Evolutionary conservation across 2,888 invertebrate genomes (phyloP).

Genomic region (Pammene fasciana): DNA sequence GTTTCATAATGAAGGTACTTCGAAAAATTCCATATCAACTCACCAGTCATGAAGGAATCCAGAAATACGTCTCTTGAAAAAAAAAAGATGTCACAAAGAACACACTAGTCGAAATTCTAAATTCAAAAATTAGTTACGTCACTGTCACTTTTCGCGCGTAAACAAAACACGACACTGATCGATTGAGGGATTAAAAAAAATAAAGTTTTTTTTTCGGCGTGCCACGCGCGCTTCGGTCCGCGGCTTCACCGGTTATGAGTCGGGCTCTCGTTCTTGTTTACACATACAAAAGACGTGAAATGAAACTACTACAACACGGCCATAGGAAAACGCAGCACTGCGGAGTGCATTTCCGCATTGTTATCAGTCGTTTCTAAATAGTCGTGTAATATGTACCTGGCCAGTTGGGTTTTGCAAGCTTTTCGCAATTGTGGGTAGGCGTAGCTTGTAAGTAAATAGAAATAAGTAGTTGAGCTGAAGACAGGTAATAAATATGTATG

Average conservation of each 20-base stretch:
- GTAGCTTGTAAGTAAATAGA: conserved; percentile 47
- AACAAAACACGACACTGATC: conserved; percentile 59
- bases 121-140: conserved; percentile 34
- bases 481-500: too few species aligned
- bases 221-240: conserved; percentile 74
- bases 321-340: conserved; percentile 62
- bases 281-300: conserved; percentile 58
- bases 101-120: conserved; percentile 31
- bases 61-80: conserved; percentile 35
- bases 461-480: too few species aligned
- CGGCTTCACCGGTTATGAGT: conserved; percentile 76
- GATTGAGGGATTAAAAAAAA: conserved; percentile 47
- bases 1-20: conserved; percentile 34
- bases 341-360: conserved; percentile 66
- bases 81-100: conserved; percentile 30
- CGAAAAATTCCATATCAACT: conserved; percentile 28
- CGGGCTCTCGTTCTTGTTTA: conserved; percentile 66
- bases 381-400: conserved; percentile 62
- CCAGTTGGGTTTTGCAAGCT: conserved; percentile 52
- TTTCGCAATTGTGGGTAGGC: conserved; percentile 58
- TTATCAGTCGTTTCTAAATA: conserved; percentile 61
- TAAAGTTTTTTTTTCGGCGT: conserved; percentile 58
- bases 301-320: conserved; percentile 57
- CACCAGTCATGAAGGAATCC: conserved; percentile 38
- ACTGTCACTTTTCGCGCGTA: conserved; percentile 41